Evolutionary conservation across 2,888 invertebrate genomes (phyloP).

Genomic region (Eurois occulta): DNA sequence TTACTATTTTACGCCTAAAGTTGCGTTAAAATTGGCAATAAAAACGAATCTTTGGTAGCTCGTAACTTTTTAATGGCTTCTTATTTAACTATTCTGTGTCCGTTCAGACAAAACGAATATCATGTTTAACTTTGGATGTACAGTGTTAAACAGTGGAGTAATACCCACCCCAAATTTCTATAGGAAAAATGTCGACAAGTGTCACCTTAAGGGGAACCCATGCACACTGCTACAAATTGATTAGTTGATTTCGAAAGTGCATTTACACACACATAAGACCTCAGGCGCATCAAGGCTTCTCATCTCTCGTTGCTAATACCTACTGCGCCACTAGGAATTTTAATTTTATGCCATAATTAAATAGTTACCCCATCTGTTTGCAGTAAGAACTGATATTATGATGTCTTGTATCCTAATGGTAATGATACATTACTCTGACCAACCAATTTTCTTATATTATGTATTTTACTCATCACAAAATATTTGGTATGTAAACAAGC

Average conservation of each 20-base stretch:
- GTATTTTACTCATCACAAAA: slow-evolving; percentile 27
- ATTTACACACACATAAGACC: slow-evolving; percentile 18
- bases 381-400: slow-evolving; percentile 9
- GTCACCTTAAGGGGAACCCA: too few relatives aligned
- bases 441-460: slow-evolving; percentile 2
- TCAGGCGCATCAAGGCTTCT: background rate
- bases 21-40: too few relatives aligned
- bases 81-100: too few relatives aligned
- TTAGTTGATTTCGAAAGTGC: slow-evolving; percentile 10
- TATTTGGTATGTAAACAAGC: background rate
- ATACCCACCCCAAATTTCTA: too few relatives aligned
- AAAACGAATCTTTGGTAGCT: too few relatives aligned
- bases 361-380: slow-evolving; percentile 45
- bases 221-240: too few relatives aligned
- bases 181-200: too few relatives aligned
- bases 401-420: background rate
- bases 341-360: slow-evolving; percentile 47
- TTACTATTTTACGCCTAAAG: too few relatives aligned
- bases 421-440: background rate
- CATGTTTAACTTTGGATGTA: too few relatives aligned
- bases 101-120: too few relatives aligned
- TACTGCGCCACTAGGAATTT: slow-evolving; percentile 24
- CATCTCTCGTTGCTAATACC: slow-evolving; percentile 31
- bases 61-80: too few relatives aligned
- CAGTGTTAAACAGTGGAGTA: too few relatives aligned